Evolutionary conservation across 2,113 vertebrate genomes (phyloP).

Genomic region (Urocynchramus pylzowi): DNA sequence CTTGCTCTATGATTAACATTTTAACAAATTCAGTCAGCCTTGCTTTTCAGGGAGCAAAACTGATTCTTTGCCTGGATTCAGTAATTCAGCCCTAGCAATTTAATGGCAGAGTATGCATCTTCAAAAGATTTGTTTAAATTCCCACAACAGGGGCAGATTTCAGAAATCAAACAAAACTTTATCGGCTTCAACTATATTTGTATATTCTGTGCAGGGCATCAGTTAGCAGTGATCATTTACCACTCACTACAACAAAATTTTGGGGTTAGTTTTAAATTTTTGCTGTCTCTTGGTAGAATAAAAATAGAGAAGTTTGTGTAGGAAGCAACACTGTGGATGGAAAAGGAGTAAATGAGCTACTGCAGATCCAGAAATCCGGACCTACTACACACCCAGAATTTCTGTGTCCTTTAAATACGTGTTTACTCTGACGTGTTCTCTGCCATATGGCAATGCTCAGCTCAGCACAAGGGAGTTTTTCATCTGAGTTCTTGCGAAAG

Average conservation of each 20-base stretch:
- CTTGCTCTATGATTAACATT: constrained; percentile 28
- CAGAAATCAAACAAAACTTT: background rate
- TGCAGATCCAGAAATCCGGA: background rate
- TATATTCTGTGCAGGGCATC: background rate
- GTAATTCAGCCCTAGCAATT: constrained; percentile 23
- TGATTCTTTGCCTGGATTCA: background rate
- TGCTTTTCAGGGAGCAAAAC: constrained; percentile 28
- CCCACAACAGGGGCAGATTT: background rate
- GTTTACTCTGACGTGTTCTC: background rate
- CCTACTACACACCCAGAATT: background rate
- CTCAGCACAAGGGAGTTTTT: constrained; percentile 10
- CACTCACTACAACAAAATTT: background rate
- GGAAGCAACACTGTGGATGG: background rate
- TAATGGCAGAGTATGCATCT: background rate
- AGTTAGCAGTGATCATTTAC: background rate
- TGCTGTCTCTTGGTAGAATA: background rate
- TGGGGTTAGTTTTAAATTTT: background rate
- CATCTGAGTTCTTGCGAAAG: background rate
- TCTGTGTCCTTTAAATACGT: background rate
- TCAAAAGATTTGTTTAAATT: constrained; percentile 9
- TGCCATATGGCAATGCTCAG: constrained; percentile 6
- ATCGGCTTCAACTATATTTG: background rate
- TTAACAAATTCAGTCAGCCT: constrained; percentile 27
- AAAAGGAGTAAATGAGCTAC: background rate
- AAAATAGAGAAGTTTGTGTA: background rate